phyloP scores from a whole-genome alignment of 2,797 vertebrate genomes.

The Apodemus agrarius region DNA sequence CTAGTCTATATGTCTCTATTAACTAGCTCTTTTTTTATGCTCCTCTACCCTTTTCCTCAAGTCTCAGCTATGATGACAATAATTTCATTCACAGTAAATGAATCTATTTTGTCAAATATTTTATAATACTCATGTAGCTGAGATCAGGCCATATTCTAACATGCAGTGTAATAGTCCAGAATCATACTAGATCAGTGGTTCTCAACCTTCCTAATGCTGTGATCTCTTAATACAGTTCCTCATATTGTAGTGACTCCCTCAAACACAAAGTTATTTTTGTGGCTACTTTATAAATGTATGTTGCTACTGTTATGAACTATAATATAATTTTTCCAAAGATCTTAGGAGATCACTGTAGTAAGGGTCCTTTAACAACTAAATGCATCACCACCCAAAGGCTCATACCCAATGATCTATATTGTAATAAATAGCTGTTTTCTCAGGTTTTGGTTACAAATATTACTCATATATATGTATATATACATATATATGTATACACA shows the following conservation, averaged over 20 bases:
- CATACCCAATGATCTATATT: neutral
- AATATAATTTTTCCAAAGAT: neutral
- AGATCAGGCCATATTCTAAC: neutral
- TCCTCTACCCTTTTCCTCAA: too few species aligned
- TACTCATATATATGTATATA: neutral
- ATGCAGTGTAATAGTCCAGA: neutral
- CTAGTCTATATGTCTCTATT: too few species aligned
- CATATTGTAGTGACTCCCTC: neutral
- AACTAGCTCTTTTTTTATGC: neutral
- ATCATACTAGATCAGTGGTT: neutral
- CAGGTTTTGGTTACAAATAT: neutral
- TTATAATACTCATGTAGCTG: neutral
- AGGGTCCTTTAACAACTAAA: neutral
- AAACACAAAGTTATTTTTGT: neutral
- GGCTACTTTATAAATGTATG: neutral
- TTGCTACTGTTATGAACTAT: neutral
- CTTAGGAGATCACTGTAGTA: neutral
- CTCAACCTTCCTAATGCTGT: neutral
- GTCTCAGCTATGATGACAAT: too few species aligned
- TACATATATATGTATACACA: too few species aligned
- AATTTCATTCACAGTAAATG: neutral
- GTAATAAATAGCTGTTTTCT: neutral
- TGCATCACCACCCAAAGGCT: neutral
- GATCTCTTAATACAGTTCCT: neutral
- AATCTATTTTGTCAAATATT: neutral